phyloP scores from a whole-genome alignment of 2,888 invertebrate species.

The Onchidella celtica region DNA sequence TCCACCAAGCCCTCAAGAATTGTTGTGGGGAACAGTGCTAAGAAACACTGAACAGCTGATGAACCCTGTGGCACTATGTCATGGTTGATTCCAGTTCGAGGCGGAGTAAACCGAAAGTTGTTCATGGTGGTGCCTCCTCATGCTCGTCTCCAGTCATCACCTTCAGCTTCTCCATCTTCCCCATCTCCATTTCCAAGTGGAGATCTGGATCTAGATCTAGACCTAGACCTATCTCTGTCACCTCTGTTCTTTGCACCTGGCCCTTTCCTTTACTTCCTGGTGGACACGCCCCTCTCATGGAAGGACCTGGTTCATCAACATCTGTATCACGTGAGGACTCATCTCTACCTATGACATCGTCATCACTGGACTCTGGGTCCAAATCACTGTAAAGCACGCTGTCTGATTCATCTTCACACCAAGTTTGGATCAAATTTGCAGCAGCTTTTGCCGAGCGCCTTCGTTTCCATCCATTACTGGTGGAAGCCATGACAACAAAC shows the following conservation, averaged over 20 bases:
- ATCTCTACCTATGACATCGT: no score
- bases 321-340: no score
- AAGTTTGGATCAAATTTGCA: no score
- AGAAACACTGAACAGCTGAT: background rate
- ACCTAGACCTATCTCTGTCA: background rate
- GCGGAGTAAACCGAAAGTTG: background rate
- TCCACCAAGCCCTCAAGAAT: background rate
- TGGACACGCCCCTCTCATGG: no score
- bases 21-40: background rate
- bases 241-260: background rate
- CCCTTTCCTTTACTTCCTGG: background rate
- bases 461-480: no score
- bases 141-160: background rate
- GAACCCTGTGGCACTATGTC: background rate
- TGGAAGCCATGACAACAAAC: no score
- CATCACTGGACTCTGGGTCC: no score
- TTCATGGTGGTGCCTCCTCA: background rate
- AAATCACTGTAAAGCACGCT: conserved; percentile 57
- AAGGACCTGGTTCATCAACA: no score
- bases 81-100: background rate
- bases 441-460: no score
- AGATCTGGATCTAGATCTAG: conserved; percentile 1
- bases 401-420: no score
- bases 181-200: background rate
- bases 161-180: background rate